Conservation (phyloP, 1,140 invertebrate genomes). For the Mya arenaria region DNA sequence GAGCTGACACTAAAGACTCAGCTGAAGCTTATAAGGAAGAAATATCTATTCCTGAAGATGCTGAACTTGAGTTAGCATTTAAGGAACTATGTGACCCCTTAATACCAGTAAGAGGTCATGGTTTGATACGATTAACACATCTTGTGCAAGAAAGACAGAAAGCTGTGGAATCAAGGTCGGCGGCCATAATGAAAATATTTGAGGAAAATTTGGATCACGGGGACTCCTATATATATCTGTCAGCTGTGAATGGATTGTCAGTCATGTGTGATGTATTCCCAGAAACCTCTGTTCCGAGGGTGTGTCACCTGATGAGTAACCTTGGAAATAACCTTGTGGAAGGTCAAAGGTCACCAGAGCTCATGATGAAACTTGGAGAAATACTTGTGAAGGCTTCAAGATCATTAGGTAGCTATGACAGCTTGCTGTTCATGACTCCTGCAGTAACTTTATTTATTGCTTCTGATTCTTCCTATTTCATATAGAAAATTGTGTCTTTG, state of each 20-base stretch:
- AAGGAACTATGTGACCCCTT: conserved; percentile 87
- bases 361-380: conserved; percentile 91
- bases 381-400: conserved; percentile 88
- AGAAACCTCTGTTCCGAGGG: conserved; percentile 85
- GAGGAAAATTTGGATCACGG: conserved; percentile 87
- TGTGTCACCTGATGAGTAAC: conserved; percentile 85
- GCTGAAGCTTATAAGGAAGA: neutral
- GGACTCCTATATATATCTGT: conserved; percentile 93
- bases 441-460: too few species aligned
- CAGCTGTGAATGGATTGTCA: conserved; percentile 89
- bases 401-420: conserved; percentile 87
- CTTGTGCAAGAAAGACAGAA: conserved; percentile 86
- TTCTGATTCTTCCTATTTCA: too few species aligned
- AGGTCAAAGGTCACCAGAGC: conserved; percentile 81
- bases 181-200: conserved; percentile 86
- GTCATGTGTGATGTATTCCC: conserved; percentile 85
- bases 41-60: neutral
- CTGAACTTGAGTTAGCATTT: conserved; percentile 81
- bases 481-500: too few species aligned
- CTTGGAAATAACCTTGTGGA: conserved; percentile 18
- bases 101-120: conserved; percentile 91
- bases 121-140: conserved; percentile 87
- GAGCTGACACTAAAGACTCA: neutral
- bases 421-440: too few species aligned
- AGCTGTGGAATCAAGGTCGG: conserved; percentile 85